Percentiles rank a stretch among this genome's conserved stretches.
These are phyloP conservation scores for Pyrocephalus nanus DNA, from an alignment of 2,797 vertebrate genomes.

Conservation along the genomic window DNA sequence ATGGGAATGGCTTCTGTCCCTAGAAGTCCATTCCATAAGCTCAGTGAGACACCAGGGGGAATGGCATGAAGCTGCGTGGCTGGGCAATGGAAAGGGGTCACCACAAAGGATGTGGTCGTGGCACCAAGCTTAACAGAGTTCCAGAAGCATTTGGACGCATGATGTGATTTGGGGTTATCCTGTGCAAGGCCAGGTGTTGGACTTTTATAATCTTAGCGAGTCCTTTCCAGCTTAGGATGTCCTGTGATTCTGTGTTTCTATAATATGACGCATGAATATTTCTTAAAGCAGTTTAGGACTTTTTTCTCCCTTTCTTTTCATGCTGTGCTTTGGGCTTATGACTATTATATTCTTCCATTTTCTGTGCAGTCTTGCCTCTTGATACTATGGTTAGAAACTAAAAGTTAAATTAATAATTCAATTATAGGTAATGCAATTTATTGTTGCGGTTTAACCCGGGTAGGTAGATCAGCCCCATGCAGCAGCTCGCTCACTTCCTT, in stretches of 20 bases:
- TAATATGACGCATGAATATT: neutral
- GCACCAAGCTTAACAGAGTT: neutral
- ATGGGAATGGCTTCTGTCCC: too few relatives aligned
- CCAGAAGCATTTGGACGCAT: neutral
- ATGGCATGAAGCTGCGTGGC: neutral
- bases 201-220: neutral
- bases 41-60: neutral
- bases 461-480: neutral
- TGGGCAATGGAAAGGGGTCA: neutral
- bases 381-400: neutral
- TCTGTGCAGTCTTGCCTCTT: neutral
- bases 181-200: neutral
- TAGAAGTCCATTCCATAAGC: too few relatives aligned
- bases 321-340: neutral
- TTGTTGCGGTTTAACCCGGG: neutral
- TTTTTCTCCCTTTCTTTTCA: neutral
- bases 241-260: neutral
- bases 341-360: neutral
- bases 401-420: neutral
- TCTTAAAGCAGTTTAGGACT: neutral
- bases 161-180: neutral
- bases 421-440: neutral
- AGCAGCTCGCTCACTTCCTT: fast-evolving
- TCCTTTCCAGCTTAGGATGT: neutral
- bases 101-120: neutral